Conservation (phyloP, 2,888 invertebrate genomes). For the Melipona beecheii region DNA sequence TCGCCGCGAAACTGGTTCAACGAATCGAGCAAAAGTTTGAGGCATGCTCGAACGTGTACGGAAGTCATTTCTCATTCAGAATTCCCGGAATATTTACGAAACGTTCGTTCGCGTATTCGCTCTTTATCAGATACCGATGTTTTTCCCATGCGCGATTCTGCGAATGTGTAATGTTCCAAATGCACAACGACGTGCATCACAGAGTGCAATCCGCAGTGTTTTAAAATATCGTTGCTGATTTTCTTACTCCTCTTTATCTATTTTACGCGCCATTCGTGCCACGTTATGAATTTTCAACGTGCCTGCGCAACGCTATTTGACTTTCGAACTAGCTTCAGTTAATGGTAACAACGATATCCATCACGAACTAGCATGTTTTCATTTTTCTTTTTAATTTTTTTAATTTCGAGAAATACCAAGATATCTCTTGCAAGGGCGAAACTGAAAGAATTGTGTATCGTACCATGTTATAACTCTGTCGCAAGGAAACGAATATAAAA, state of each 20-base stretch:
- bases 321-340: too few relatives aligned
- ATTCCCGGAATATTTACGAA: background rate
- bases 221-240: background rate
- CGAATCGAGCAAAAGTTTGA: constrained; percentile 1
- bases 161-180: background rate
- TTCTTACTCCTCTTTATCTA: background rate
- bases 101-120: background rate
- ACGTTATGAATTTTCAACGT: too few relatives aligned
- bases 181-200: background rate
- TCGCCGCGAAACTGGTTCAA: constrained; percentile 18
- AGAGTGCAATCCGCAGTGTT: background rate
- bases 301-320: too few relatives aligned
- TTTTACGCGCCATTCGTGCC: too few relatives aligned
- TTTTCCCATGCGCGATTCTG: background rate
- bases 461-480: too few relatives aligned
- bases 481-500: too few relatives aligned
- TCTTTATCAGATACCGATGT: background rate
- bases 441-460: too few relatives aligned
- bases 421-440: too few relatives aligned
- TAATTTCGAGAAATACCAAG: too few relatives aligned
- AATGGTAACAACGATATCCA: too few relatives aligned
- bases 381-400: too few relatives aligned
- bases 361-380: too few relatives aligned
- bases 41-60: background rate
- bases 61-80: background rate